Evolutionary conservation across 2,797 vertebrate species (phyloP).

Genomic region (Lacerta bilineata): DNA sequence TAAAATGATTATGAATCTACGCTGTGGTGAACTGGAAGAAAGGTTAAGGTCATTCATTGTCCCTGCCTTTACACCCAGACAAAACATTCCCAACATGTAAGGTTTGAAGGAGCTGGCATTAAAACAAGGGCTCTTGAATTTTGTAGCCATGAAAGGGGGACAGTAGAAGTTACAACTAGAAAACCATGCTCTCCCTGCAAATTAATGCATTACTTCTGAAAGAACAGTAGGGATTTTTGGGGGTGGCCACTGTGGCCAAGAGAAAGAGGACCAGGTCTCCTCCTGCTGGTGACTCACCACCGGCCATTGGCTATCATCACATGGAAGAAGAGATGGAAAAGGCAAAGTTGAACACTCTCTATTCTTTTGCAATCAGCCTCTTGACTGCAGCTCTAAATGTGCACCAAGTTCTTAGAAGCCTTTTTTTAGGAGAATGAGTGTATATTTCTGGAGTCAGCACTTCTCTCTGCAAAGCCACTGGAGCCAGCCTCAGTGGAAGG

Average conservation of each 20-base stretch:
- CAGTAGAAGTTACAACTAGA: neutral
- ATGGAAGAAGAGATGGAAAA: neutral
- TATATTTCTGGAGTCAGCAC: constrained; percentile 24
- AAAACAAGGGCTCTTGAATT: neutral
- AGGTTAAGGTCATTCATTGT: neutral
- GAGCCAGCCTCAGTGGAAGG: constrained; percentile 9
- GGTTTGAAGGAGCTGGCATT: neutral
- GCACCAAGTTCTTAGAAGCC: neutral
- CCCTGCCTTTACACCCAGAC: neutral
- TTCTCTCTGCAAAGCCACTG: constrained; percentile 32
- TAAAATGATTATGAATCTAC: neutral
- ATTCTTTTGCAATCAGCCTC: neutral
- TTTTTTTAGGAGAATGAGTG: neutral
- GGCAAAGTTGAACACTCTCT: neutral
- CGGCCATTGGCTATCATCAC: neutral
- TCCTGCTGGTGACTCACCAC: neutral
- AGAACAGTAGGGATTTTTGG: neutral
- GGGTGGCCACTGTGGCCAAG: neutral
- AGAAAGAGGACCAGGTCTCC: neutral
- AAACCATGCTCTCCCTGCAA: neutral
- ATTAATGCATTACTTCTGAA: neutral
- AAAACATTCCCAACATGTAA: neutral
- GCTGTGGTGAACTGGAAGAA: neutral
- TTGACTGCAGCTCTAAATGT: neutral
- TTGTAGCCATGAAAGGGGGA: neutral